Base-by-base conservation (phyloP, 2,797 vertebrate species). In the Tragelaphus oryx region DNA sequence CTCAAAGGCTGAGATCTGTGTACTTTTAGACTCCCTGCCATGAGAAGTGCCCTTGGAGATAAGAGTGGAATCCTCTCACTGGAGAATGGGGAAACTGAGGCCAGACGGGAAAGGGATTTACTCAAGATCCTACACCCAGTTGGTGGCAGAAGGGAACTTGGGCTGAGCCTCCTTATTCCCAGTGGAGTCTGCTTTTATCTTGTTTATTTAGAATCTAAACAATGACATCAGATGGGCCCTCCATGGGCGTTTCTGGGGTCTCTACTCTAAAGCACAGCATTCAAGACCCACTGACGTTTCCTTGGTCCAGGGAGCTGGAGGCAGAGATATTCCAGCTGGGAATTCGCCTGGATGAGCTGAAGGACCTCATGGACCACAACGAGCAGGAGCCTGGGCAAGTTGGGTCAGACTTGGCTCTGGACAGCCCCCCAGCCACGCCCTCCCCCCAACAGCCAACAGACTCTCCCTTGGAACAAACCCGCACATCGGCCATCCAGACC, bases 251-350 rank as follows among this genome's bases (percentile, higher is more conserved):
- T 37, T 65, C 75, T 14, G 41, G 71, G 22, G 8, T 20, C 46
- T 86, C 8, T 18, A 30, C 48, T 79, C 33, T 88, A 24, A 81
- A 20, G 41, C 44, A 33, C 0, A 0, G 50, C 37, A 76, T 83
- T 46, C 41, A 9, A 28, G 37, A 4, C 46, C 14, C 3, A 2
- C 60, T 12, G 1, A 46, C 11, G 9, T 79, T 62, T 79, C 11
- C 20, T 71, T 22, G 1, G 89, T 90, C 84, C 97, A 99, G 99
- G 84, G 97, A 98, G 10, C 97, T 99, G 86, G 99, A 99, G 97
- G 98, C 98, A 30, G 98, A 98, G 89, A 99, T 99, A 94, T 99
- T 99, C 97, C 98, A 98, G 80, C 98, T 99, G 93, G 99, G 98
- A 22, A 97, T 99, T 89, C 97, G 44, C 17, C 93, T 99, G 97